Evolutionary conservation across 2,888 invertebrate species (phyloP).

Genomic region (Prenolepis imparis): DNA sequence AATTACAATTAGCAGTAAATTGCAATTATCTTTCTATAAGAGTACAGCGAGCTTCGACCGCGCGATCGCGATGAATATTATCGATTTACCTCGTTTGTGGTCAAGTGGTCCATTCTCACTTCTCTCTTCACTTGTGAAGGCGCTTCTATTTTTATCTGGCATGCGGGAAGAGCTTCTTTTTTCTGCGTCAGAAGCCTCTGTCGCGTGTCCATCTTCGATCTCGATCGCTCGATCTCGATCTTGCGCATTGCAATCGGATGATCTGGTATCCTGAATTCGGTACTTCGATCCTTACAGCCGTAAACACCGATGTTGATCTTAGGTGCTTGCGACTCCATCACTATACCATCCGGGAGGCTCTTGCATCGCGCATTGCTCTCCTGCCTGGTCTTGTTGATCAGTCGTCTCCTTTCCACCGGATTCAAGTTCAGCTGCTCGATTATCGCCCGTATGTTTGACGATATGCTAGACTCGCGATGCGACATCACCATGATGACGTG

Average conservation of each 20-base stretch:
- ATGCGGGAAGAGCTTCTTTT: constrained; percentile 25
- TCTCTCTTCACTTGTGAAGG: constrained; percentile 54
- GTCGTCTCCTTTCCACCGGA: constrained; percentile 81
- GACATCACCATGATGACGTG: constrained; percentile 82
- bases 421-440: constrained; percentile 85
- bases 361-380: constrained; percentile 72
- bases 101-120: constrained; percentile 23
- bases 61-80: constrained; percentile 46
- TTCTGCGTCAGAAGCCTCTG: constrained; percentile 52
- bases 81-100: constrained; percentile 64
- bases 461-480: constrained; percentile 83
- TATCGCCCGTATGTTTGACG: constrained; percentile 84
- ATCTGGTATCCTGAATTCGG: constrained; percentile 74
- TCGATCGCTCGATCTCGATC: constrained; percentile 64
- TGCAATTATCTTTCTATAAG: not conserved
- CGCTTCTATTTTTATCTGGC: constrained; percentile 44
- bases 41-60: constrained; percentile 6
- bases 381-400: constrained; percentile 77
- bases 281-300: constrained; percentile 77
- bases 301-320: constrained; percentile 84
- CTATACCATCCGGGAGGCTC: constrained; percentile 57
- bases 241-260: constrained; percentile 53
- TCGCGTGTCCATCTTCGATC: constrained; percentile 58
- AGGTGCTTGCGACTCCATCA: constrained; percentile 70
- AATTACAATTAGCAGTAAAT: not conserved